phyloP scores from a whole-genome alignment of 2,888 invertebrate genomes.

The Stenchaetothrips biformis region DNA sequence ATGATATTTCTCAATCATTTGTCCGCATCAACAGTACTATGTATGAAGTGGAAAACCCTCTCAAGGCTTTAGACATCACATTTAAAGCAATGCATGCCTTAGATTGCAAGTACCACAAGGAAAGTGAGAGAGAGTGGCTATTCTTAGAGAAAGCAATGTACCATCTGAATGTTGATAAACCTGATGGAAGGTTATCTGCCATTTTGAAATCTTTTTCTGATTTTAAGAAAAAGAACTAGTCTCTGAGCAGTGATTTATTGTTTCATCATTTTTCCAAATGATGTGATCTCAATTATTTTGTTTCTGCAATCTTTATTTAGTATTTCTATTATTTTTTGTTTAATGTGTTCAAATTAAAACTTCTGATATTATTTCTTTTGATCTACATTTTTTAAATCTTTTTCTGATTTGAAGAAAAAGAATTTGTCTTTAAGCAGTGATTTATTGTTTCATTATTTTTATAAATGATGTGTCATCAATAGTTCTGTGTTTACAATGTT shows the following conservation, averaged over 20 bases:
- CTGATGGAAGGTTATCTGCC: background rate
- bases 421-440: no score
- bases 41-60: background rate
- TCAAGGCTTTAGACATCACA: background rate
- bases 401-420: no score
- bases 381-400: background rate
- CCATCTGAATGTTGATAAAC: background rate
- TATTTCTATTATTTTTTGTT: background rate
- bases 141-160: background rate
- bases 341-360: background rate
- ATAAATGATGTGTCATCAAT: background rate
- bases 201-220: background rate
- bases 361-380: background rate
- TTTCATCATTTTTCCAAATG: background rate
- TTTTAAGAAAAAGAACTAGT: background rate
- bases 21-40: background rate
- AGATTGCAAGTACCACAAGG: constrained; percentile 13
- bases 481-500: no score
- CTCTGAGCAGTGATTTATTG: no score
- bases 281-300: background rate
- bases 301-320: no score
- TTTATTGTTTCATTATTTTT: background rate
- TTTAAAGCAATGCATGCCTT: constrained; percentile 10
- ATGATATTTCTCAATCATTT: background rate
- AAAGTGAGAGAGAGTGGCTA: background rate